phyloP scores from a whole-genome alignment of 2,113 vertebrate genomes.

The Passer montanus region DNA sequence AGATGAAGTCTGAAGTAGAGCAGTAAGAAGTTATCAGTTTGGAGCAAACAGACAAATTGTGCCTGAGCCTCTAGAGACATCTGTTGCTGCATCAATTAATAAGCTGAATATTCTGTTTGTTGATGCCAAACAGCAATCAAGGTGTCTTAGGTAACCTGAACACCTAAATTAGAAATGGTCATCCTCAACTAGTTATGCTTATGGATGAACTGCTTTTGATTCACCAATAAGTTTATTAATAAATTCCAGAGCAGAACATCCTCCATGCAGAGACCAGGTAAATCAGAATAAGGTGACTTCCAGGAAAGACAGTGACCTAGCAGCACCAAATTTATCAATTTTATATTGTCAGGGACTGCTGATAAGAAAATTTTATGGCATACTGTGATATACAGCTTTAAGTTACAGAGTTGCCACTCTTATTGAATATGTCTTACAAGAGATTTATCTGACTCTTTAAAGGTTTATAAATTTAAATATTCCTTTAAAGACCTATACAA shows the following conservation, averaged over 20 bases:
- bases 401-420: neutral
- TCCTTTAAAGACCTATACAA: neutral
- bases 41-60: neutral
- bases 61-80: neutral
- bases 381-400: neutral
- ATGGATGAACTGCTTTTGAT: neutral
- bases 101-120: neutral
- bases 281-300: neutral
- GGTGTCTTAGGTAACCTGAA: neutral
- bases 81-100: neutral
- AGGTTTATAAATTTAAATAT: neutral
- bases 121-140: neutral
- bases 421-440: neutral
- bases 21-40: conserved; percentile 28
- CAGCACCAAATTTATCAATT: neutral
- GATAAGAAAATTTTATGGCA: neutral
- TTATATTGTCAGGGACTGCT: neutral
- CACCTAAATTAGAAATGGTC: neutral
- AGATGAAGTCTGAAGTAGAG: conserved; percentile 15
- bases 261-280: neutral
- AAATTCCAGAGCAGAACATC: neutral
- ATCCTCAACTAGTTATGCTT: neutral
- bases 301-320: neutral
- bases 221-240: neutral
- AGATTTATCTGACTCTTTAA: neutral